Evolutionary conservation across 2,113 vertebrate species (phyloP).

Genomic region (Heterocephalus glaber): DNA sequence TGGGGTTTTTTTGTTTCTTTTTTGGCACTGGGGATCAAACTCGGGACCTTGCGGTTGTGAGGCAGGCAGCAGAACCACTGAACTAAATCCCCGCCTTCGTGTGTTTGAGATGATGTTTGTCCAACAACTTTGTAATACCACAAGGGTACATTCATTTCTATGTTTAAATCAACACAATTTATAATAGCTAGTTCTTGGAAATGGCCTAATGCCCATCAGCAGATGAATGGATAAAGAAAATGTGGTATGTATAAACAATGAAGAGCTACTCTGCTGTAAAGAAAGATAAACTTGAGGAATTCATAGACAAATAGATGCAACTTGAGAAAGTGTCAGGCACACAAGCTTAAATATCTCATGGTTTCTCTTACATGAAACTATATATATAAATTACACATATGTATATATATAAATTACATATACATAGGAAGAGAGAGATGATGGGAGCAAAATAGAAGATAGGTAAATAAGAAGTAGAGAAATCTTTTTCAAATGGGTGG

Average conservation of each 20-base stretch:
- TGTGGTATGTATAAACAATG: neutral
- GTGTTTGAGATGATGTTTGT: neutral
- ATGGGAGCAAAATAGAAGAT: neutral
- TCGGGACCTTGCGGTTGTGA: no score
- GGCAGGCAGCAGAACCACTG: no score
- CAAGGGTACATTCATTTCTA: neutral
- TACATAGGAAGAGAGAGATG: neutral
- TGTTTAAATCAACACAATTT: neutral
- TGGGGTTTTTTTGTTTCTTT: no score
- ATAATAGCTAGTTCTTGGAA: neutral
- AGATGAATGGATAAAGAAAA: neutral
- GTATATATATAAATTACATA: no score
- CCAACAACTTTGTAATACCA: neutral
- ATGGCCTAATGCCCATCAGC: neutral
- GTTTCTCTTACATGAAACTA: neutral
- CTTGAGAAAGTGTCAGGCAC: neutral
- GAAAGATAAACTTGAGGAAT: neutral
- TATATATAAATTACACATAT: no score
- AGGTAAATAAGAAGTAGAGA: neutral
- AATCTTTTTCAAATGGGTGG: neutral
- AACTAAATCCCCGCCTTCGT: no score
- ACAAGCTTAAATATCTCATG: neutral
- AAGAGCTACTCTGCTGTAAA: neutral
- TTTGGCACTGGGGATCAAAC: no score
- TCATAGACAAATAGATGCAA: neutral